phyloP scores from a whole-genome alignment of 2,797 vertebrate species.

The Hyperoplus lanceolatus region DNA sequence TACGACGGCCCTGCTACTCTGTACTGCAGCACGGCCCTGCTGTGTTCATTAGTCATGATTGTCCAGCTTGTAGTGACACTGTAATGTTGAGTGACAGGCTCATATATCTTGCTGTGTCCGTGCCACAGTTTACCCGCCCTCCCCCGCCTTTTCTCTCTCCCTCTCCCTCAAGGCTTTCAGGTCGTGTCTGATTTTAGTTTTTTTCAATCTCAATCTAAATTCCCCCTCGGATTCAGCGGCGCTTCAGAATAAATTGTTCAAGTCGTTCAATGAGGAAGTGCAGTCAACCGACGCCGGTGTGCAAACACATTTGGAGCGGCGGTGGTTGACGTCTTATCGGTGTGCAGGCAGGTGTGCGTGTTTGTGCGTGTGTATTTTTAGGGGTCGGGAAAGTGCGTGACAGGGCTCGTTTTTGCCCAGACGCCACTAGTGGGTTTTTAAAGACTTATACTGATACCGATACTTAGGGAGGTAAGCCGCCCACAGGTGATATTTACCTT shows the following conservation, averaged over 20 bases:
- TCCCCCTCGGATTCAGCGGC: constrained; percentile 68
- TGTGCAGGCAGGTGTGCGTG: constrained; percentile 69
- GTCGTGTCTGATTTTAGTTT: constrained; percentile 59
- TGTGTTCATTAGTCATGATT: constrained; percentile 81
- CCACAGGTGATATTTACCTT: constrained; percentile 13
- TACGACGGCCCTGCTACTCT: too few species aligned
- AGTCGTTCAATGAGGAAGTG: constrained; percentile 79
- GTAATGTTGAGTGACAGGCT: constrained; percentile 76
- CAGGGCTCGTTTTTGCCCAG: constrained; percentile 29
- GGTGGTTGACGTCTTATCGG: constrained; percentile 76
- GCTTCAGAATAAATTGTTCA: constrained; percentile 78
- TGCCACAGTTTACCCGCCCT: constrained; percentile 28
- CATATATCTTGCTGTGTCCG: constrained; percentile 58
- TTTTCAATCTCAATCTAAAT: constrained; percentile 76
- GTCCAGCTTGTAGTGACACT: constrained; percentile 74
- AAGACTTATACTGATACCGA: constrained; percentile 48
- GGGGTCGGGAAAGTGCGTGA: constrained; percentile 22
- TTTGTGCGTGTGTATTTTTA: constrained; percentile 65
- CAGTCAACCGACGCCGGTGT: constrained; percentile 72
- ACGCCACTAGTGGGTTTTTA: constrained; percentile 41
- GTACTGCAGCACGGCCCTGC: constrained; percentile 24
- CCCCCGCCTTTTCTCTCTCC: too few species aligned
- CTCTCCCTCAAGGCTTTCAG: constrained; percentile 58
- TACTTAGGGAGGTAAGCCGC: constrained; percentile 14
- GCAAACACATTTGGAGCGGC: constrained; percentile 74